These are phyloP conservation scores for Empidonax alnorum DNA, from an alignment of 2,113 vertebrate species.

Conservation along the genomic window DNA sequence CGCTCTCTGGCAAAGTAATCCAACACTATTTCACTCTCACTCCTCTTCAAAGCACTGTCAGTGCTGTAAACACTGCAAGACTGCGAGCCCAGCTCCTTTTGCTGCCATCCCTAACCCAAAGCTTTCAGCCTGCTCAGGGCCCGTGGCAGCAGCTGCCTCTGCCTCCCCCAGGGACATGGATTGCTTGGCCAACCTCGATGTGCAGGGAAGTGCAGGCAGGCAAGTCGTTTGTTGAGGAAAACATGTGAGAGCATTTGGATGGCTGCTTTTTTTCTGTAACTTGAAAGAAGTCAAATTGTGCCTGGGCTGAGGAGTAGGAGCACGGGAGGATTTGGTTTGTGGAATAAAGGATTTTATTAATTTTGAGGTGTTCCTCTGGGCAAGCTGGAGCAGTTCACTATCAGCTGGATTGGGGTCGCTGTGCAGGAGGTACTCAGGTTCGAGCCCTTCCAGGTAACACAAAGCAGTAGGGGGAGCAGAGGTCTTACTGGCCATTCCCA, in stretches of 20 bases:
- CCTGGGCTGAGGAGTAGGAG: background rate
- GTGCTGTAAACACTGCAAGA: background rate
- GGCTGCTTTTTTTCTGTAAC: background rate
- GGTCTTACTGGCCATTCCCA: background rate
- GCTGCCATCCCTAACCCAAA: background rate
- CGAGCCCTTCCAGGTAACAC: background rate
- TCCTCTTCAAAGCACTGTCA: background rate
- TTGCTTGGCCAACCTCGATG: background rate
- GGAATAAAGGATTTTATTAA: background rate
- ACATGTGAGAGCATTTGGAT: background rate
- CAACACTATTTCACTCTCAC: background rate
- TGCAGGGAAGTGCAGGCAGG: background rate
- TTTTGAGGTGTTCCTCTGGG: background rate
- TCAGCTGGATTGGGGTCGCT: background rate
- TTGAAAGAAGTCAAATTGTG: background rate
- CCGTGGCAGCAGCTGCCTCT: accelerated
- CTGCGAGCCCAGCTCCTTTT: background rate
- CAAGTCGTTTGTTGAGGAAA: background rate
- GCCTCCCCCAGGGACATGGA: background rate
- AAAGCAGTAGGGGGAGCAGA: background rate
- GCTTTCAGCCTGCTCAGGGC: background rate
- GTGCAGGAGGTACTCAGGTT: background rate
- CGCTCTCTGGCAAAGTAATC: background rate
- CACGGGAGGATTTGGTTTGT: background rate
- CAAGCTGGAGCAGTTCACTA: background rate